Percentiles rank a stretch among this genome's conserved stretches.
Evolutionary conservation across 2,888 invertebrate species (phyloP).

Genomic region (Microctonus hyperodae): DNA sequence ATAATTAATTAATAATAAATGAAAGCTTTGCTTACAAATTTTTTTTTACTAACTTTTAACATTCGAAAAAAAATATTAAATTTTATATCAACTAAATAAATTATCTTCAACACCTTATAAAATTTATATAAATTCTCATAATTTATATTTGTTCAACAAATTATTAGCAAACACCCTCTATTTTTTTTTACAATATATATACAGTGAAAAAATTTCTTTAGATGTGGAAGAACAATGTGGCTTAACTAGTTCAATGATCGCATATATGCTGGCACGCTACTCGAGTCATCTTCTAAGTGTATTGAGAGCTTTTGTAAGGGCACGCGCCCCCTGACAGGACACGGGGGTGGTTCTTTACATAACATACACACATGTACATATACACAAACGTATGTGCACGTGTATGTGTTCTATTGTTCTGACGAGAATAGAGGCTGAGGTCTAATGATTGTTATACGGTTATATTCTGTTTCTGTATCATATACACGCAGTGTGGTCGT

Average conservation of each 20-base stretch:
- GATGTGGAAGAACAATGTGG: conserved; percentile 57
- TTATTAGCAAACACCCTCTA: no score
- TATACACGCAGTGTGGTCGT: neutral
- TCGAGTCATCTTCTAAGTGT: conserved; percentile 59
- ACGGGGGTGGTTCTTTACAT: conserved; percentile 51
- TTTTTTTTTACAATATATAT: no score
- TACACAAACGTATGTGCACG: conserved; percentile 5
- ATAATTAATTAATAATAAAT: no score
- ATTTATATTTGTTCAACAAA: no score
- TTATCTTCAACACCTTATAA: no score
- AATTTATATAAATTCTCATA: no score
- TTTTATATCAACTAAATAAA: no score
- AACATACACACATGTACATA: conserved; percentile 30
- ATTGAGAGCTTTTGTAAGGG: conserved; percentile 54
- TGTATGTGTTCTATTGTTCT: neutral
- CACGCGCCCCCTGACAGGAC: conserved; percentile 55
- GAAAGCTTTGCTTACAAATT: no score
- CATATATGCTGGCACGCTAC: conserved; percentile 45
- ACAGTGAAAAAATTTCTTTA: no score
- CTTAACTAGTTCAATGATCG: conserved; percentile 52
- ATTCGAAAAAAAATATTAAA: no score
- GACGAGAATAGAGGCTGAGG: neutral
- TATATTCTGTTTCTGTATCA: conserved; percentile 2
- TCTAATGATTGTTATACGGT: conserved; percentile 7
- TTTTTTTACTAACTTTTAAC: no score